Evolutionary conservation across 2,888 invertebrate species (phyloP).

Genomic region (Cordilura impudica): DNA sequence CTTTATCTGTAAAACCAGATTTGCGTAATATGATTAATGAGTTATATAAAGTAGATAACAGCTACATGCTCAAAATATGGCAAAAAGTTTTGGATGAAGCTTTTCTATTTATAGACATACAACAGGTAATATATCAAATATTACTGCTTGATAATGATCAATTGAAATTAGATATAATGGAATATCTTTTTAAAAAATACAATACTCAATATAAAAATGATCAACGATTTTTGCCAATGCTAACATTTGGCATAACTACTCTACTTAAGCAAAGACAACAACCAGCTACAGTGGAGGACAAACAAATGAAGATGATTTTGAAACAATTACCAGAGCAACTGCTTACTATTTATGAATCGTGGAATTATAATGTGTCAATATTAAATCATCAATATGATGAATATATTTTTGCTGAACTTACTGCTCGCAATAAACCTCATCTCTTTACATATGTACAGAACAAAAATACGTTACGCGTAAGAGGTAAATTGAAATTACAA

Average conservation of each 20-base stretch:
- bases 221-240: slow-evolving; percentile 1
- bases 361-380: slow-evolving; percentile 34
- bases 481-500: slow-evolving; percentile 38
- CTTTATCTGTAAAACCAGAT: slow-evolving; percentile 4
- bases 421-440: slow-evolving; percentile 21
- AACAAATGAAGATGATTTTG: not conserved
- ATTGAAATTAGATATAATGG: slow-evolving; percentile 26
- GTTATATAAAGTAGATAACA: slow-evolving; percentile 19
- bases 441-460: slow-evolving; percentile 23
- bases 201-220: not conserved
- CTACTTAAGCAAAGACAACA: slow-evolving; percentile 8
- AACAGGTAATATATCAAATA: slow-evolving; percentile 33
- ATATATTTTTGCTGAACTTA: slow-evolving; percentile 25
- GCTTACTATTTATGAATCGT: slow-evolving; percentile 31
- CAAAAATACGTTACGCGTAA: slow-evolving; percentile 1
- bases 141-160: not conserved
- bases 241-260: slow-evolving; percentile 16
- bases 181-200: slow-evolving; percentile 22
- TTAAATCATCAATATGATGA: slow-evolving; percentile 23
- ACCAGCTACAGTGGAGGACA: not conserved
- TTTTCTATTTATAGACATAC: slow-evolving; percentile 27
- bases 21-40: slow-evolving; percentile 19
- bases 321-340: slow-evolving; percentile 33
- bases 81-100: slow-evolving; percentile 47
- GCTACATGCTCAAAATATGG: slow-evolving; percentile 30